Evolutionary conservation across 2,113 vertebrate genomes (phyloP), one percentile per base, ranked within the genome.

Genomic region (Motacilla alba): DNA sequence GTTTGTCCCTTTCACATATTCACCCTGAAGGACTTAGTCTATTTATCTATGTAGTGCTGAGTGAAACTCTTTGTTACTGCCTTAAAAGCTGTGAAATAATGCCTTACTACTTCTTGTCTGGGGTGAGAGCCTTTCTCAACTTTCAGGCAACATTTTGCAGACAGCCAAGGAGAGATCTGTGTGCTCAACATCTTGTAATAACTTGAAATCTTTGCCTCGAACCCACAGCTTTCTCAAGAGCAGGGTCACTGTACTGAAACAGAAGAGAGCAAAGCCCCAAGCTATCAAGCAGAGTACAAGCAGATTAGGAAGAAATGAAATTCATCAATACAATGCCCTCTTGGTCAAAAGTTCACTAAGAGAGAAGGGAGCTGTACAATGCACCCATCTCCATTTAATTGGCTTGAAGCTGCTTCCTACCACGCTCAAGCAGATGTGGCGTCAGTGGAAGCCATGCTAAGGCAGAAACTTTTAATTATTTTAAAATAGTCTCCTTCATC

Each of bases 401-500:
- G 92, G 76, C 90, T 96, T 72, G 73, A 85, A 94, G 49, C 64
- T 83, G 15, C 37, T 72, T 95, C n/a, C 56, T 78, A 78, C 56
- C 88, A 97, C 0, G 18, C 83, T 88, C 80, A 88, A 64, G 76
- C n/a, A 89, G 90, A 88, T 78, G 50, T 68, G 79, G 55, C 92
- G 86, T 93, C 94, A 94, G 37, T 22, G 84, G 62, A 95, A 96
- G 86, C 79, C 79, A 96, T 58, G 76, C 62, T 79, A 95, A 93
- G 50, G 66, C 79, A 96, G 93, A 96, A 96, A 94, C 88, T 94
- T 96, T 84, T 94, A 93, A 97, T 96, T 95, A 94, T 93, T 95
- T 95, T 83, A 64, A 86, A 96, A 89, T 20, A 90, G 27, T 27
- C 35, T 63, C 15, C 70, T 88, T 90, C 56, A 55, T 96, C 72